Evolutionary conservation across 2,888 invertebrate genomes (phyloP).

Genomic region (Lordiphosa andalusiaca): DNA sequence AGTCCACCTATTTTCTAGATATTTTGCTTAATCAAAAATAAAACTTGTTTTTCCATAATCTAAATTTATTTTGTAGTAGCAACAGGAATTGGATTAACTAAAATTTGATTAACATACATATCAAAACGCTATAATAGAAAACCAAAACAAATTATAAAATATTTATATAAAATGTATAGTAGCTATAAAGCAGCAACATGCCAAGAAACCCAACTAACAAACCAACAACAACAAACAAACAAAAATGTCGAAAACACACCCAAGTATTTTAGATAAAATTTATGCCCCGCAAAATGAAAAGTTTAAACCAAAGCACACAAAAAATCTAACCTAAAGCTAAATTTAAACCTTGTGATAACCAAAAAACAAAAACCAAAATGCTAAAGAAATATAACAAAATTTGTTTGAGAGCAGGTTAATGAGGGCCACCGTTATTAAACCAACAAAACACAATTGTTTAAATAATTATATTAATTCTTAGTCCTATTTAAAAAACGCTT

Average conservation of each 20-base stretch:
- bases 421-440: conserved; percentile 61
- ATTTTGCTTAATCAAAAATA: conserved; percentile 1
- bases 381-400: conserved; percentile 41
- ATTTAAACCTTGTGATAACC: conserved; percentile 62
- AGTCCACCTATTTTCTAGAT: neutral
- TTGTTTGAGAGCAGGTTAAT: conserved; percentile 63
- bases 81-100: conserved; percentile 63
- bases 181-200: conserved; percentile 34
- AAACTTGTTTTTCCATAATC: conserved; percentile 16
- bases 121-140: conserved; percentile 49
- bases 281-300: conserved; percentile 33
- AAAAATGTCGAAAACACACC: conserved; percentile 19
- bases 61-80: conserved; percentile 37
- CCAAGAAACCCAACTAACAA: conserved; percentile 17
- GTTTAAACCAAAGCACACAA: conserved; percentile 24
- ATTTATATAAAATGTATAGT: conserved; percentile 25
- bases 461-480: conserved; percentile 11
- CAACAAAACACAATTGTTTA: conserved; percentile 33
- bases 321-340: conserved; percentile 19
- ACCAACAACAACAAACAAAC: no score
- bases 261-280: conserved; percentile 69
- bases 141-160: conserved; percentile 26
- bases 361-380: conserved; percentile 22
- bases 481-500: conserved; percentile 37
- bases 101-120: conserved; percentile 64